Base-by-base conservation (phyloP, 2,797 vertebrate genomes). In the Pampus argenteus region DNA sequence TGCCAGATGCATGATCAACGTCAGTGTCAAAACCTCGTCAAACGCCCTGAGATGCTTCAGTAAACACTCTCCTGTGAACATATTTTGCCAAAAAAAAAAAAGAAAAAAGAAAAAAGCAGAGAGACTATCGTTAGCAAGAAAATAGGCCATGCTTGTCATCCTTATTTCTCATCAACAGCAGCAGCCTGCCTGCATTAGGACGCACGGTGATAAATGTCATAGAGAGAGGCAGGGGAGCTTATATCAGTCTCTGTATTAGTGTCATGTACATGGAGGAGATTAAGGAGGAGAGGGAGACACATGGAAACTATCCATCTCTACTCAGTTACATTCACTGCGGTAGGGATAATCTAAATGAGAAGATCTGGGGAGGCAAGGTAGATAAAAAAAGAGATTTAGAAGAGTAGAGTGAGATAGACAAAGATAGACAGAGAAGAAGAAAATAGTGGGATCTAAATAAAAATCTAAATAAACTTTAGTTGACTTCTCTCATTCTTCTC, bases 201-300 rank as follows among this genome's bases (percentile, higher is more conserved):
- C 83, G 88, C 86, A 55, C 58, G 14, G 81, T 88, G 89, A 88
- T 86, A 84, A 86, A 88, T 89, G 89, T 89, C 85, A 88, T 10
- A 54, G 66, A 71, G 75, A 79, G 85, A 86, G 86, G 89, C 87
- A 89, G 82, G 70, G 82, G 82, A 85, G 87, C 82, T 90, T 84
- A 86, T 89, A 91, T 89, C 86, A 81, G 79, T 86, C 84, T 85
- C 85, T 89, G 88, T 83, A 89, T 91, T 90, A 92, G 85, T 92
- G 91, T 89, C 89, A 88, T 84, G 88, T 91, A 91, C 88, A 84
- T 68, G 82, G 78, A 76, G 71, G 64, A 87, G 89, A 89, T 85
- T 86, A 90, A 69, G 63, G 68, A 60, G 22, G 10, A n/a, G 18
- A 10, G 52, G 5, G 52, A n/a, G 59, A 64, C 25, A 48, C n/a